Evolutionary conservation across 1,140 invertebrate species (phyloP).

Genomic region (Papilio aristodemus): DNA sequence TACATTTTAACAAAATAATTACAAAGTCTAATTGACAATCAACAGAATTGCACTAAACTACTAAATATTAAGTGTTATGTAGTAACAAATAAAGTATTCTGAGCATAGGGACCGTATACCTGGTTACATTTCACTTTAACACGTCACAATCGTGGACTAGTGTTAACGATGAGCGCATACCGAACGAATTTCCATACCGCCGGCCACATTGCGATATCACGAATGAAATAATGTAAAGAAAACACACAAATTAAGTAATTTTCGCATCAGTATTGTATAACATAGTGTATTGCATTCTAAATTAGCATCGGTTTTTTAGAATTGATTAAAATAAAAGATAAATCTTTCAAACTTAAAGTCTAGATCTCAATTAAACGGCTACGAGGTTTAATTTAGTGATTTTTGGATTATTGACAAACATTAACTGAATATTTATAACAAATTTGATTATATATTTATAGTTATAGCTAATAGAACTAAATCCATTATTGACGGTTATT

Average conservation of each 20-base stretch:
- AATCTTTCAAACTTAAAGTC: no score
- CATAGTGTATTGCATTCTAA: no score
- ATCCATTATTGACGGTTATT: neutral
- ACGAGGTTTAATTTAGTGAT: no score
- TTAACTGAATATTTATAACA: no score
- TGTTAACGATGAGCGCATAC: neutral
- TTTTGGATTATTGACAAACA: no score
- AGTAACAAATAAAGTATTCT: neutral
- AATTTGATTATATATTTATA: no score
- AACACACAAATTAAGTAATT: neutral
- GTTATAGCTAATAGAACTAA: neutral
- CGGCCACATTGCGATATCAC: neutral
- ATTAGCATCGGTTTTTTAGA: no score
- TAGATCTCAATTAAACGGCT: no score
- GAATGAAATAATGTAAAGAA: neutral
- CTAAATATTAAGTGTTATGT: neutral
- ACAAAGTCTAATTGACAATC: neutral
- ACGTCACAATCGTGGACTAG: constrained; percentile 3
- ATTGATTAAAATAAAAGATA: no score
- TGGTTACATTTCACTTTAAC: constrained; percentile 1
- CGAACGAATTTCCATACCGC: neutral
- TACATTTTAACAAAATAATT: no score
- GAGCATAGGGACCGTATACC: neutral
- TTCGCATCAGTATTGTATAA: neutral
- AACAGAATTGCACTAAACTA: neutral